Evolutionary conservation across 2,797 vertebrate genomes (phyloP).

Genomic region (Odontamblyopus rebecca): DNA sequence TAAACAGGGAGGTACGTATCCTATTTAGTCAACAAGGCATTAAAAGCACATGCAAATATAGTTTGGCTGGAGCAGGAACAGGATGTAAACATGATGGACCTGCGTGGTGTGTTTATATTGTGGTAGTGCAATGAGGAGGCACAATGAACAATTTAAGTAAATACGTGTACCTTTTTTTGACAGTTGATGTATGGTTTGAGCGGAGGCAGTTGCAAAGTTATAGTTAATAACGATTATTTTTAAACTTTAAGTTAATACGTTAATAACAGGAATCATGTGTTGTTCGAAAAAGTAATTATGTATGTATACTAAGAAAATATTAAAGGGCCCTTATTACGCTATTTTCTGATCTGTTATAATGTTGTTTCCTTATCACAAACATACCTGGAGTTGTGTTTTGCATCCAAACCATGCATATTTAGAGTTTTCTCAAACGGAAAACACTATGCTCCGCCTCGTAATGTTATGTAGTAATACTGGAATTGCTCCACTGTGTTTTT

Average conservation of each 20-base stretch:
- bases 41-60: constrained; percentile 64
- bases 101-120: constrained; percentile 24
- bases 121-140: constrained; percentile 10
- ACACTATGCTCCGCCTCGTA: too few species aligned
- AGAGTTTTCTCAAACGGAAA: too few species aligned
- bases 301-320: neutral
- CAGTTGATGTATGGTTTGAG: neutral
- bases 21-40: constrained; percentile 36
- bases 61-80: constrained; percentile 35
- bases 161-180: neutral
- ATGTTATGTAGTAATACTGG: too few species aligned
- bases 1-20: neutral
- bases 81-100: constrained; percentile 37
- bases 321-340: neutral
- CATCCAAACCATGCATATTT: too few species aligned
- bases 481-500: too few species aligned
- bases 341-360: too few species aligned
- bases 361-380: too few species aligned
- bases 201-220: neutral
- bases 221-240: neutral
- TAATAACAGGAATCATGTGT: neutral
- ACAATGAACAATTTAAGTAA: neutral
- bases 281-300: neutral
- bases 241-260: neutral
- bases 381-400: too few species aligned